Conservation (phyloP, 2,113 vertebrate species). For the Nycticryphes semicollaris region DNA sequence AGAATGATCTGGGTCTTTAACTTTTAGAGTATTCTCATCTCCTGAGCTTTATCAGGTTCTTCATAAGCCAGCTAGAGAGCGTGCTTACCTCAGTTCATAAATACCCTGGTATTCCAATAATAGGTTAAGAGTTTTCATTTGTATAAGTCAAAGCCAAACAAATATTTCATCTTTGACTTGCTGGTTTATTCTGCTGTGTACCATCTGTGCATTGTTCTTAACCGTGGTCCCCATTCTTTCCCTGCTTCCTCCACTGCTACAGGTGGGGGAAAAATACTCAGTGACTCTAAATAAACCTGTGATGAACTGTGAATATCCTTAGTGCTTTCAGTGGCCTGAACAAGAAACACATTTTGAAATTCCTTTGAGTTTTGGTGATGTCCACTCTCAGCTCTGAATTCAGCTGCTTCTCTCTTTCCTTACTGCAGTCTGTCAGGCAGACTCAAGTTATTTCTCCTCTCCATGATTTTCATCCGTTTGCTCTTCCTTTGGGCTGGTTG, state of each 20-base stretch:
- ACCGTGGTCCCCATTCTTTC: rapidly evolving
- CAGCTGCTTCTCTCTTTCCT: not conserved
- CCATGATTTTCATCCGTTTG: rapidly evolving
- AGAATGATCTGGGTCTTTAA: not conserved
- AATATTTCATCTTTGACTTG: not conserved
- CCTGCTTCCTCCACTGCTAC: rapidly evolving
- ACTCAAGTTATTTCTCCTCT: not conserved
- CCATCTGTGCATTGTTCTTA: not conserved
- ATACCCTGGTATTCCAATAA: rapidly evolving
- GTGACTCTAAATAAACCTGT: not conserved
- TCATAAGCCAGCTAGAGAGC: not conserved
- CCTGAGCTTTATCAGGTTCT: not conserved
- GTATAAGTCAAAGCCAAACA: not conserved
- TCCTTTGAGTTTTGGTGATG: not conserved
- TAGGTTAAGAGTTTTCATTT: not conserved
- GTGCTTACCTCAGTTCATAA: not conserved
- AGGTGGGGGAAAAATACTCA: not conserved
- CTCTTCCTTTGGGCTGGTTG: not conserved
- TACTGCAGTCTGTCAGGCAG: not conserved
- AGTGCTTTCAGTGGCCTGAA: not conserved
- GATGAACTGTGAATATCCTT: not conserved
- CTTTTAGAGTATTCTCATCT: not conserved
- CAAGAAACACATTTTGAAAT: not conserved
- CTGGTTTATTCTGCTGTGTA: not conserved
- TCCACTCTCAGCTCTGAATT: not conserved